Conservation (phyloP, 1,140 invertebrate genomes). For the Papilio polyxenes region DNA sequence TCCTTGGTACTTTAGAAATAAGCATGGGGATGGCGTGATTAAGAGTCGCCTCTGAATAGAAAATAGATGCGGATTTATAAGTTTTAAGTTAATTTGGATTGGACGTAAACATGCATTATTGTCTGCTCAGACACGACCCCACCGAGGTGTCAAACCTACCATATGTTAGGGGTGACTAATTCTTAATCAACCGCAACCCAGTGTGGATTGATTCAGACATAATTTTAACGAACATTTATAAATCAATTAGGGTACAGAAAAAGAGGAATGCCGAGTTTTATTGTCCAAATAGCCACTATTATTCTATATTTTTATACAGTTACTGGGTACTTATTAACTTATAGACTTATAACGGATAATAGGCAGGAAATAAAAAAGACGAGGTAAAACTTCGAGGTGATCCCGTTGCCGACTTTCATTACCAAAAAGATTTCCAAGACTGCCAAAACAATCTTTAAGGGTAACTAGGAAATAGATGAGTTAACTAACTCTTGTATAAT, state of each 20-base stretch:
- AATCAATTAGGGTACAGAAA: too few species aligned
- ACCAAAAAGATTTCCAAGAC: neutral
- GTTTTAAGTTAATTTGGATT: neutral
- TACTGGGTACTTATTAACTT: neutral
- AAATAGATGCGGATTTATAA: neutral
- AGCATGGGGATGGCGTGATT: neutral
- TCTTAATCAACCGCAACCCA: too few species aligned
- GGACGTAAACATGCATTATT: neutral
- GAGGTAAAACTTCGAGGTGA: slow-evolving; percentile 26
- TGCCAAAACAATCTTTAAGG: slow-evolving; percentile 18
- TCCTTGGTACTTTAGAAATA: neutral
- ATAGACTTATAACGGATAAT: neutral
- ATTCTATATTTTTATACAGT: neutral
- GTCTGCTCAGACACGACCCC: too few species aligned
- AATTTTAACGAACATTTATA: too few species aligned
- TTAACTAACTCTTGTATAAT: slow-evolving; percentile 18
- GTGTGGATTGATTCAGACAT: too few species aligned
- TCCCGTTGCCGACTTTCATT: neutral
- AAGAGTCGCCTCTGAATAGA: neutral
- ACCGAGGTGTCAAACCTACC: too few species aligned
- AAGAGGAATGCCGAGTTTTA: too few species aligned
- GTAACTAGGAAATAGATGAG: slow-evolving; percentile 16
- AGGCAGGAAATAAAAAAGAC: slow-evolving; percentile 8
- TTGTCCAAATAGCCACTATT: neutral
- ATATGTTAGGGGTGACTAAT: too few species aligned